Evolutionary conservation across 2,888 invertebrate species (phyloP).

Genomic region (Archips crataeganus): DNA sequence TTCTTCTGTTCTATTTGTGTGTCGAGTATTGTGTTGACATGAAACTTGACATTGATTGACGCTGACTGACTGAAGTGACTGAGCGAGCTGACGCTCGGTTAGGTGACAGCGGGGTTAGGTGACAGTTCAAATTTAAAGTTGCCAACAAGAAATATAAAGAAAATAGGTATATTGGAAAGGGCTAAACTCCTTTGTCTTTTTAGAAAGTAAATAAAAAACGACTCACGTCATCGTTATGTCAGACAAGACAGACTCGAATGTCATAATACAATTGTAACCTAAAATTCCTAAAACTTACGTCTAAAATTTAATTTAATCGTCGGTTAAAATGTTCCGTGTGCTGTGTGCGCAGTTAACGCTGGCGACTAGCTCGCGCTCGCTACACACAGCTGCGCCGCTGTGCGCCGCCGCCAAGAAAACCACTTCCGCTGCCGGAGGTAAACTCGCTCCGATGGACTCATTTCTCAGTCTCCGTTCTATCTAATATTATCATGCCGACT

Average conservation of each 20-base stretch:
- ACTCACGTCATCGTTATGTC: no score
- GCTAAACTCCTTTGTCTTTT: not conserved
- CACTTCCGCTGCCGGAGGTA: constrained; percentile 78
- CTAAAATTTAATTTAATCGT: not conserved
- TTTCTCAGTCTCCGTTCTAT: not conserved
- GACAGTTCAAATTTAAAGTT: not conserved
- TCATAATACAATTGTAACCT: constrained; percentile 18
- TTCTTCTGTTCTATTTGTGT: not conserved
- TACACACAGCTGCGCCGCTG: constrained; percentile 55
- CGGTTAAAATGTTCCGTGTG: constrained; percentile 25
- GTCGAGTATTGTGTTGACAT: not conserved
- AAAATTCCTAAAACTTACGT: not conserved
- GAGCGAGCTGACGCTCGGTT: no score
- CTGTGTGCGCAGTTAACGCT: constrained; percentile 17
- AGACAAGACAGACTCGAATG: no score
- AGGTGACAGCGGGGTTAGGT: no score
- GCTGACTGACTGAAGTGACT: no score
- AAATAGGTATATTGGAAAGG: not conserved
- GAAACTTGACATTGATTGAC: not conserved
- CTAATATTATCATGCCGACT: no score
- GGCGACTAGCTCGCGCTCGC: constrained; percentile 43
- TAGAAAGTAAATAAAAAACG: not conserved
- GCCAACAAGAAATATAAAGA: not conserved
- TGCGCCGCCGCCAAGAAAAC: constrained; percentile 75
- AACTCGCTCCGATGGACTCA: not conserved